Base-by-base conservation (phyloP, 2,888 invertebrate genomes). In the Panopea generosa region DNA sequence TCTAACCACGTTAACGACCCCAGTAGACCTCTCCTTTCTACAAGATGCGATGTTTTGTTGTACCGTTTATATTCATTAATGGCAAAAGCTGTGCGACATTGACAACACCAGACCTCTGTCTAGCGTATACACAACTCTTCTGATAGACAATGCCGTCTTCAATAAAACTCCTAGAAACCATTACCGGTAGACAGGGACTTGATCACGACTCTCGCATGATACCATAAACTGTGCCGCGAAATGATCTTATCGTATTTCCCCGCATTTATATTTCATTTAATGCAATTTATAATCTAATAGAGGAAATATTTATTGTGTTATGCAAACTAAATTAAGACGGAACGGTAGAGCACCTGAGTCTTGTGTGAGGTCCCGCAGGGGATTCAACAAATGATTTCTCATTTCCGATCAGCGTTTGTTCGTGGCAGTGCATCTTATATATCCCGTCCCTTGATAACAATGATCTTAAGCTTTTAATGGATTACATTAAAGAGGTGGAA, bases 271-370 rank as follows among this genome's bases (percentile, higher is more conserved):
- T 53, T 53, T 53, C 53, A 53, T 53, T 53, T 53, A 53, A 53
- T 53, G 53, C 66, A 74, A 79, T 73, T 71, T 57, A 76, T 84
- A 86, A 86, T 87, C 82, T 84, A 86, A 86, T 86, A 67, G 76
- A 71, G 69, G 74, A 68, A 82, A 85, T 84, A 83, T 86, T 87
- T 82, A 88, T 87, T 81, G 77, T 82, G 85, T 88, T 88, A 87
- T 86, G 85, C 82, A 84, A 85, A 86, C 74, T 71, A 59, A 75
- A 81, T 81, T 81, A 81, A 68, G 63, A 56, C 61, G 38, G 55
- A 60, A 45, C 55, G 43, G 49, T 61, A 71, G 47, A 59, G 84
- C 79, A 79, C 82, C 79, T 84, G 80, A 72, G 81, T 71, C 77
- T 60, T 56, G 59, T 70, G 22, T 53, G 43, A 50, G 45, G 69